Conservation (phyloP, 2,113 vertebrate genomes). For the Esox niger region DNA sequence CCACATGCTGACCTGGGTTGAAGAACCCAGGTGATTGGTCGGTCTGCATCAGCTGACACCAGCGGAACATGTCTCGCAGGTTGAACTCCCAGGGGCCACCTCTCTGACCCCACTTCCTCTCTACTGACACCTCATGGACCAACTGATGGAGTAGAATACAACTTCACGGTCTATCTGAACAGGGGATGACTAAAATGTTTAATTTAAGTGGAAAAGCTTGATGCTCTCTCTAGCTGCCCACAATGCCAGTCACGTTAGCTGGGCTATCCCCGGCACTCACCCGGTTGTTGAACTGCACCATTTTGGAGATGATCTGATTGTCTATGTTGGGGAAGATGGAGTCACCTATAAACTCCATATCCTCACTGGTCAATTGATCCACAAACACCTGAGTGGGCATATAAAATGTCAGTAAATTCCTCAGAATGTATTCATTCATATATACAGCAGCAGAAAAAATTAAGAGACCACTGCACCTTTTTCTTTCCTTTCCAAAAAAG, state of each 20-base stretch:
- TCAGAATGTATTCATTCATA: background rate
- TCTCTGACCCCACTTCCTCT: slow-evolving; percentile 91
- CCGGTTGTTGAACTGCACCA: slow-evolving; percentile 93
- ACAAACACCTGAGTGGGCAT: slow-evolving; percentile 82
- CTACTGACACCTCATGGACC: slow-evolving; percentile 82
- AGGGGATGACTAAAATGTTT: too few relatives aligned
- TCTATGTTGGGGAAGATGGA: slow-evolving; percentile 87
- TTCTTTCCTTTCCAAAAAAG: too few relatives aligned
- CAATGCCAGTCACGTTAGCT: too few relatives aligned
- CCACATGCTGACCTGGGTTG: slow-evolving; percentile 89
- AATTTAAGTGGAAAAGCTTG: too few relatives aligned
- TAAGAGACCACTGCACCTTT: too few relatives aligned
- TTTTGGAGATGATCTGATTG: slow-evolving; percentile 81
- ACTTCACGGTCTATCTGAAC: too few relatives aligned
- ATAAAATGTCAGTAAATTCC: background rate
- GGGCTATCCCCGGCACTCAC: slow-evolving; percentile 61
- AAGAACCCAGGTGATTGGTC: slow-evolving; percentile 90
- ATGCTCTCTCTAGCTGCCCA: too few relatives aligned
- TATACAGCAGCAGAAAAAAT: too few relatives aligned
- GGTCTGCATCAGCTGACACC: slow-evolving; percentile 95
- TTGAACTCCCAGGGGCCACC: slow-evolving; percentile 99
- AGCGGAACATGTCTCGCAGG: slow-evolving; percentile 93
- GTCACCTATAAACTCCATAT: slow-evolving; percentile 91
- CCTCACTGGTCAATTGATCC: slow-evolving; percentile 86
- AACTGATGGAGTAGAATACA: slow-evolving; percentile 65